Conservation (phyloP, 2,797 vertebrate species). For the Champsocephalus gunnari region DNA sequence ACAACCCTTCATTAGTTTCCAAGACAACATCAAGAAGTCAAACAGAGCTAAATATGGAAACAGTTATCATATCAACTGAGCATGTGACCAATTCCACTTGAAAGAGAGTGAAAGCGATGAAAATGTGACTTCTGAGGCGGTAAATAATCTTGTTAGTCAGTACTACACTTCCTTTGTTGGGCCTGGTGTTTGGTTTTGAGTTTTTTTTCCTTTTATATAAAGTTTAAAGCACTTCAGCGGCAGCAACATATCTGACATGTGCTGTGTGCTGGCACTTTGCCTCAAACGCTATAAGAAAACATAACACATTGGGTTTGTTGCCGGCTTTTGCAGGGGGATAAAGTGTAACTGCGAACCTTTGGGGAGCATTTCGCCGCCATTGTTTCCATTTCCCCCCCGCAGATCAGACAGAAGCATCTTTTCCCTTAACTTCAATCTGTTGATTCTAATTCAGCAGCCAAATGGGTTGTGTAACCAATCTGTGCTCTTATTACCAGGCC, state of each 20-base stretch:
- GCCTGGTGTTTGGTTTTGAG: constrained; percentile 24
- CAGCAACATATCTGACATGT: constrained; percentile 21
- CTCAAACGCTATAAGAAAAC: constrained; percentile 41
- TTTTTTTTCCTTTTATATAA: constrained; percentile 28
- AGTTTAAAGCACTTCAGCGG: constrained; percentile 35
- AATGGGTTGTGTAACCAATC: constrained; percentile 58
- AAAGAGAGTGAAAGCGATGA: constrained; percentile 34
- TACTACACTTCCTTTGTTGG: constrained; percentile 31
- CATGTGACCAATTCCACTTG: constrained; percentile 61
- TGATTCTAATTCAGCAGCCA: constrained; percentile 55
- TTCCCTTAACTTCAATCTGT: constrained; percentile 61
- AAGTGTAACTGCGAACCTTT: constrained; percentile 47
- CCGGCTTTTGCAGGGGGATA: constrained; percentile 46
- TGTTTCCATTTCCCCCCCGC: constrained; percentile 47
- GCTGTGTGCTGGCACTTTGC: constrained; percentile 24
- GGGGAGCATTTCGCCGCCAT: constrained; percentile 48
- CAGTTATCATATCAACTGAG: constrained; percentile 47
- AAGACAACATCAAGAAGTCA: constrained; percentile 63
- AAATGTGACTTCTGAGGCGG: constrained; percentile 48
- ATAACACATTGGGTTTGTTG: constrained; percentile 34
- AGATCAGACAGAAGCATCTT: constrained; percentile 58
- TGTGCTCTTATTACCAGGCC: constrained; percentile 51
- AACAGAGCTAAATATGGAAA: constrained; percentile 72
- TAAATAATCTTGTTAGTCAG: constrained; percentile 62
- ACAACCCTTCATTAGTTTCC: constrained; percentile 74